These are phyloP conservation scores for Pelodytes ibericus DNA, from an alignment of 2,797 vertebrate genomes.

Conservation along the genomic window DNA sequence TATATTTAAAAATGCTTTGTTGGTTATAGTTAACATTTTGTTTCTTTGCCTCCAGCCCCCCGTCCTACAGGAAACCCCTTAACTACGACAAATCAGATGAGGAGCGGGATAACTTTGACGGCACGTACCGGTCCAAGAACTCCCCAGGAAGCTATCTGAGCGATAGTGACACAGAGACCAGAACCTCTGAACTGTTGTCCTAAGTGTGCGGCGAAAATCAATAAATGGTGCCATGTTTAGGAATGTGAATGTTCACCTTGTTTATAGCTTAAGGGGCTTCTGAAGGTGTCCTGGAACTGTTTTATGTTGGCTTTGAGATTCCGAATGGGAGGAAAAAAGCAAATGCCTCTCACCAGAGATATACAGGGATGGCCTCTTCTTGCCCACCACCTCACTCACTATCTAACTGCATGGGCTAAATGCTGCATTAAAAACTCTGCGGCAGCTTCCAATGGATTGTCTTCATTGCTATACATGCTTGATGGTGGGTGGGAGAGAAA, in stretches of 20 bases:
- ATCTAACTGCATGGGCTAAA: slow-evolving; percentile 41
- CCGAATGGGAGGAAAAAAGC: background rate
- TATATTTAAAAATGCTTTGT: too few species aligned
- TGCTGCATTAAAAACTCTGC: slow-evolving; percentile 30
- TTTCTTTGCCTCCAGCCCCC: slow-evolving; percentile 75
- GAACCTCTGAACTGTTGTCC: slow-evolving; percentile 60
- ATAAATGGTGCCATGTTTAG: slow-evolving; percentile 19
- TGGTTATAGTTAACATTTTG: too few species aligned
- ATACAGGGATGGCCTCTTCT: background rate
- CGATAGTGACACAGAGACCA: slow-evolving; percentile 77
- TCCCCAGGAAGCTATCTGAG: slow-evolving; percentile 75
- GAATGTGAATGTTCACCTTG: slow-evolving; percentile 24
- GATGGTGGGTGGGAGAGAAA: slow-evolving; percentile 36
- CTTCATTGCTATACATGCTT: slow-evolving; percentile 38
- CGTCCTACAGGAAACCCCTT: slow-evolving; percentile 76
- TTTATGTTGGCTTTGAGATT: slow-evolving; percentile 11
- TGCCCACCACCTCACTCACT: slow-evolving; percentile 21
- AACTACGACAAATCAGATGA: slow-evolving; percentile 83
- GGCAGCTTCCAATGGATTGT: slow-evolving; percentile 44
- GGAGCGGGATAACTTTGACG: slow-evolving; percentile 77
- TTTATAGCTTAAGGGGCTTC: slow-evolving; percentile 18
- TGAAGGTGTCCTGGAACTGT: slow-evolving; percentile 29
- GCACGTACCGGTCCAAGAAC: slow-evolving; percentile 69
- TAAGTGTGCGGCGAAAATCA: slow-evolving; percentile 4
- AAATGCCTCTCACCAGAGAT: slow-evolving; percentile 1